phyloP scores from a whole-genome alignment of 2,888 invertebrate species.

The Boloria euphrosyne region DNA sequence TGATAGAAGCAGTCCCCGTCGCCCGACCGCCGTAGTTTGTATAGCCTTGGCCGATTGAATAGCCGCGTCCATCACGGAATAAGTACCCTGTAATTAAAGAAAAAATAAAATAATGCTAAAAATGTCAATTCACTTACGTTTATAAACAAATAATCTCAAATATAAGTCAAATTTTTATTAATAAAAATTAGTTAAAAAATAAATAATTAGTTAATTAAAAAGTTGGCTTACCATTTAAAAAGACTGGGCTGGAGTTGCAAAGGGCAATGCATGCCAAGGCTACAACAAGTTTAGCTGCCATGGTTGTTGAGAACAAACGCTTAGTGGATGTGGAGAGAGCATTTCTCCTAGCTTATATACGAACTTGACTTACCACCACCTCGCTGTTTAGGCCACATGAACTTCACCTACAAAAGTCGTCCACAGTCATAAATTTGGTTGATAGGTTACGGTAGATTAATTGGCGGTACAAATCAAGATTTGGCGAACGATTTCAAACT shows the following conservation, averaged over 20 bases:
- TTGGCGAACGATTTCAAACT: conserved; percentile 35
- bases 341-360: conserved; percentile 79
- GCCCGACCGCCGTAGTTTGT: conserved; percentile 57
- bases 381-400: conserved; percentile 62
- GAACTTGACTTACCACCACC: conserved; percentile 56
- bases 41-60: conserved; percentile 59
- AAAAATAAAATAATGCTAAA: not conserved
- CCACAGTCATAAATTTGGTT: conserved; percentile 66
- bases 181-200: not conserved
- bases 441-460: conserved; percentile 69
- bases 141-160: not conserved
- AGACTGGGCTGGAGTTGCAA: conserved; percentile 64
- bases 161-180: not conserved
- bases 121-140: not conserved
- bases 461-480: conserved; percentile 47
- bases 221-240: conserved; percentile 62
- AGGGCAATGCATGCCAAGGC: conserved; percentile 63
- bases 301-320: conserved; percentile 56
- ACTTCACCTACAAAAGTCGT: conserved; percentile 69
- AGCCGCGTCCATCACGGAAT: conserved; percentile 66
- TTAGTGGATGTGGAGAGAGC: conserved; percentile 77
- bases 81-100: conserved; percentile 51
- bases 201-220: conserved; percentile 17
- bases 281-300: conserved; percentile 70
- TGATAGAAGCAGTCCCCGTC: conserved; percentile 54